Percentiles rank a stretch among this genome's conserved stretches.
These are phyloP conservation scores for Micromesistius poutassou DNA, from an alignment of 2,797 vertebrate genomes.

Conservation along the genomic window DNA sequence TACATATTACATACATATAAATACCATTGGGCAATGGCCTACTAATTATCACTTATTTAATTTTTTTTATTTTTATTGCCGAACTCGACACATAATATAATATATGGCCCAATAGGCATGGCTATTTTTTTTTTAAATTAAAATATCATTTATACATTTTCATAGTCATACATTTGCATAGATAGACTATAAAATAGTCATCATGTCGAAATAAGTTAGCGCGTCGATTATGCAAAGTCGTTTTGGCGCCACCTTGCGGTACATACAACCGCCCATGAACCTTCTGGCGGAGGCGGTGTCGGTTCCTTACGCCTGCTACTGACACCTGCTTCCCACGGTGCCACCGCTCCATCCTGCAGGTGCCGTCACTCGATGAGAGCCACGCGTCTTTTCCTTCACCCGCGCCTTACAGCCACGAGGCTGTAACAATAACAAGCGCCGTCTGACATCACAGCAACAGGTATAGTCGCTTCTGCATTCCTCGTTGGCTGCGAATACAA, in stretches of 20 bases:
- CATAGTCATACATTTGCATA: neutral
- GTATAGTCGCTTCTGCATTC: conserved; percentile 68
- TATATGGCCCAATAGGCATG: neutral
- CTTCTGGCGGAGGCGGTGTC: neutral
- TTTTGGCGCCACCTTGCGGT: conserved; percentile 54
- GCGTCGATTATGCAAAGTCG: neutral
- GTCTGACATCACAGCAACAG: conserved; percentile 59
- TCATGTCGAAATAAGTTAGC: neutral
- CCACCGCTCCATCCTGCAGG: neutral
- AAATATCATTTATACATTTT: neutral
- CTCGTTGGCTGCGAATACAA: conserved; percentile 31
- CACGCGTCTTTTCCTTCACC: neutral
- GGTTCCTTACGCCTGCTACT: neutral
- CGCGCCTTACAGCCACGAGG: neutral
- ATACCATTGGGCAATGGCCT: neutral
- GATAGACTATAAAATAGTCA: neutral
- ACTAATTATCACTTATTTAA: neutral
- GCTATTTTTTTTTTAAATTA: neutral
- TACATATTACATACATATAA: too few species aligned
- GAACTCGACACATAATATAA: neutral
- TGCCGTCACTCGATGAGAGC: neutral
- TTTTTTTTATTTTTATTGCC: neutral
- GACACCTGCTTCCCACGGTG: too few species aligned
- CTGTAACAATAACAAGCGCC: neutral
- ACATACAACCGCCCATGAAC: fast-evolving